phyloP scores from a whole-genome alignment of 2,888 invertebrate species.

The Sepioteuthis lessoniana region DNA sequence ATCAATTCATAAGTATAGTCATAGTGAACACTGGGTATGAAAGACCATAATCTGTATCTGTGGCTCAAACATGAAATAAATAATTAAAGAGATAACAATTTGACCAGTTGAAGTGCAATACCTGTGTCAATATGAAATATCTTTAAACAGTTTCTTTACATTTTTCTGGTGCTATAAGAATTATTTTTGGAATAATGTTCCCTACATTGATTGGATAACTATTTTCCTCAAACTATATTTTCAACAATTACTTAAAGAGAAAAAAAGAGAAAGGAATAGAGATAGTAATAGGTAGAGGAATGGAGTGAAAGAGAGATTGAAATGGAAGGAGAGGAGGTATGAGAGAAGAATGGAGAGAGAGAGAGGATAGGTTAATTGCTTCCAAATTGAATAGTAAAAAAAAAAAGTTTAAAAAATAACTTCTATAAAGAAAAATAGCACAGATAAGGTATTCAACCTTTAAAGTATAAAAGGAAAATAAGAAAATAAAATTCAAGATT shows the following conservation, averaged over 20 bases:
- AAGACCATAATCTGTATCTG: too few relatives aligned
- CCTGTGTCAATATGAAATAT: too few relatives aligned
- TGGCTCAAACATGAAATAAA: too few relatives aligned
- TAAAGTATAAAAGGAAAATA: background rate
- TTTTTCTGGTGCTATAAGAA: background rate
- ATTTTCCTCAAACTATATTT: background rate
- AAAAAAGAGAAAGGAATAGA: too few relatives aligned
- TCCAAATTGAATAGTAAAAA: background rate
- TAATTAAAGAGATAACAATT: too few relatives aligned
- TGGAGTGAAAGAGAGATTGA: too few relatives aligned
- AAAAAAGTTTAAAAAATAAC: background rate
- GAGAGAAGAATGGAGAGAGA: too few relatives aligned
- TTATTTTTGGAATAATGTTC: background rate
- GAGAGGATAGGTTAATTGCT: background rate
- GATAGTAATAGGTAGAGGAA: too few relatives aligned
- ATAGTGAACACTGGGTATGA: too few relatives aligned
- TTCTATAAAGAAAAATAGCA: background rate
- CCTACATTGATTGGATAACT: constrained; percentile 36
- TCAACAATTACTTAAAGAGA: background rate
- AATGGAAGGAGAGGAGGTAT: too few relatives aligned
- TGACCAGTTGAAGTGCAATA: too few relatives aligned
- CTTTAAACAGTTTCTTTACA: constrained; percentile 6
- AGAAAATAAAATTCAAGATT: background rate
- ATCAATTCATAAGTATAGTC: too few relatives aligned
- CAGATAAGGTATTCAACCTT: background rate